Conservation (phyloP, 2,113 vertebrate species). For the Galeopterus variegatus region DNA sequence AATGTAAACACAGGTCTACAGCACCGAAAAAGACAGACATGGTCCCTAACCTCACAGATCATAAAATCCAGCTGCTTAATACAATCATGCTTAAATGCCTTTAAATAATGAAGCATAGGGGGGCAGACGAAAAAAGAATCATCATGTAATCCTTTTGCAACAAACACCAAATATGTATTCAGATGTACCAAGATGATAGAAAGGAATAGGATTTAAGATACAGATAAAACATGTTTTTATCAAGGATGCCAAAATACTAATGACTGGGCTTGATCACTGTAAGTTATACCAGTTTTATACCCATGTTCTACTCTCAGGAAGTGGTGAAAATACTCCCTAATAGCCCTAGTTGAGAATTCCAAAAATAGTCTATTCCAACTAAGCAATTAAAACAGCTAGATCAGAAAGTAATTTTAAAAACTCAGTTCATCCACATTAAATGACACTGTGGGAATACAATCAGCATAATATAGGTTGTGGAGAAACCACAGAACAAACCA, state of each 20-base stretch:
- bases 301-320: background rate
- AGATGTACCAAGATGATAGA: background rate
- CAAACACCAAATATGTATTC: slow-evolving; percentile 14
- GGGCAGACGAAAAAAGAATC: background rate
- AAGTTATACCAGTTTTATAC: background rate
- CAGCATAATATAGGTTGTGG: background rate
- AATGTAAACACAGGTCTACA: background rate
- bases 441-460: background rate
- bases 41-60: background rate
- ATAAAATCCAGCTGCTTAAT: background rate
- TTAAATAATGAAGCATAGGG: background rate
- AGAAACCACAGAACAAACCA: background rate
- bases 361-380: background rate
- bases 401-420: slow-evolving; percentile 16
- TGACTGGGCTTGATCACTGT: background rate
- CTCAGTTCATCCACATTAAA: background rate
- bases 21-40: background rate
- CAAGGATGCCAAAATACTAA: background rate
- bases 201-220: slow-evolving; percentile 16
- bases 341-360: background rate
- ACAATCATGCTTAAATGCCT: background rate
- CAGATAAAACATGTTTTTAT: background rate
- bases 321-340: background rate
- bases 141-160: background rate
- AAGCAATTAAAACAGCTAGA: background rate